Base-by-base conservation (phyloP, 2,113 vertebrate species). In the Lethenteron camtschaticum region DNA sequence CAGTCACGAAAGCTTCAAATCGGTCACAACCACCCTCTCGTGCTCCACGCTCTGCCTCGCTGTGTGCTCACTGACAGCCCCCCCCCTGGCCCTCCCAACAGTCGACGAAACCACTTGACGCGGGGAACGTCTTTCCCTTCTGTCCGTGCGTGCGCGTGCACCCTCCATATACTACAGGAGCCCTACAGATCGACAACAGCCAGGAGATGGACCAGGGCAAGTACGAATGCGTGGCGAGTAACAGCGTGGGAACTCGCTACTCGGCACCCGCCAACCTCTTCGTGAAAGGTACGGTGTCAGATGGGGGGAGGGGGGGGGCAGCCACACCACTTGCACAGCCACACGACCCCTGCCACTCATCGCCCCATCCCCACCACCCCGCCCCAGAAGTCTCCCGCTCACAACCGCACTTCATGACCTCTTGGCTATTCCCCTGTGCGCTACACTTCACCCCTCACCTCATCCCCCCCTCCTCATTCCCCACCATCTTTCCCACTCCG, bases 201-300 rank as follows among this genome's bases (percentile, higher is more conserved):
- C 89, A 97, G 78, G 91, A 96, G 76, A 89, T 89, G 0, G 94
- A 97, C 83, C 91, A 97, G 82, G 94, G 94, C 76, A 97, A 97
- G 83, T 97, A 96, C 1, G 91, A 97, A 76, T 97, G 94, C 58
- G 88, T 96, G 76, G 89, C 91, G 9, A 86, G 86, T 77, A 97
- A 96, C 86, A 86, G 85, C 0, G 88, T 87, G 2, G 91, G 94
- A 78, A 96, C 88, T 10, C 87, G 91, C 74, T 97, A 95, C 80
- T 96, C 91, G 0, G 86, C 90, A 72, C 90, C 90, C 0, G 94
- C 94, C 12, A 97, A 97, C 77, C 90, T 97, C 73, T 96, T 96
- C 16, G 90, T 95, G 73, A 82, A 91, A 89, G 94, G 92, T 97
- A 89, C 94, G 88, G 24, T 41, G 24, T 41, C 24, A 41, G 24